Percentiles rank a stretch among this genome's conserved stretches.
Conservation (phyloP, 1,140 invertebrate genomes). For the Helicoverpa armigera region DNA sequence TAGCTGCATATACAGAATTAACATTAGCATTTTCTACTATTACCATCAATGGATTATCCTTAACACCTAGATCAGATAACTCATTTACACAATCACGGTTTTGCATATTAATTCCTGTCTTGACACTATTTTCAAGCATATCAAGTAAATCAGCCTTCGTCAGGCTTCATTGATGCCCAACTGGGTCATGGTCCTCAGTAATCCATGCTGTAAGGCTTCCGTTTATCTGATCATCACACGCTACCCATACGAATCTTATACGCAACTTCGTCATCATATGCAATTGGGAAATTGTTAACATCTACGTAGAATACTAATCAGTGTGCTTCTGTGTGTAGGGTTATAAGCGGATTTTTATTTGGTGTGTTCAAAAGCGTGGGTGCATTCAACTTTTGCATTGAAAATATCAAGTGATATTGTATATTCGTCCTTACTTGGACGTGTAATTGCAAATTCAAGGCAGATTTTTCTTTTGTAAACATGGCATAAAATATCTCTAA, state of each 20-base stretch:
- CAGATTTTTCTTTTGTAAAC: too few relatives aligned
- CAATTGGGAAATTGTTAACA: constrained; percentile 36
- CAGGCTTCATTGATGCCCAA: constrained; percentile 18
- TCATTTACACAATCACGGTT: not conserved
- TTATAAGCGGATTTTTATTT: not conserved
- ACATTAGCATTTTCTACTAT: not conserved
- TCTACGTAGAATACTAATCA: constrained; percentile 24
- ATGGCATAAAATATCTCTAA: not conserved
- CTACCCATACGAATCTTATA: constrained; percentile 24
- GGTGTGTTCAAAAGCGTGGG: not conserved
- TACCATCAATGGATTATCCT: not conserved
- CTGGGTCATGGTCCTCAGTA: constrained; percentile 25
- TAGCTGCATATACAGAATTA: not conserved
- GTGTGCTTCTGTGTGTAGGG: not conserved
- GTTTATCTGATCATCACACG: constrained; percentile 39
- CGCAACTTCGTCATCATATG: constrained; percentile 9
- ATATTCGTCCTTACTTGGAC: not conserved
- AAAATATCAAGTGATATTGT: not conserved
- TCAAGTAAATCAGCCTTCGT: constrained; percentile 32
- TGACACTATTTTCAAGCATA: constrained; percentile 33
- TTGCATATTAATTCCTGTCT: constrained; percentile 34
- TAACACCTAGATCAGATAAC: not conserved
- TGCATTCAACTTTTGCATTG: constrained; percentile 32
- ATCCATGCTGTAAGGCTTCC: constrained; percentile 39
- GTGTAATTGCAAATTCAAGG: not conserved